Evolutionary conservation across 2,797 vertebrate genomes (phyloP), one percentile per base, ranked within the genome.

Genomic region (Semotilus atromaculatus): DNA sequence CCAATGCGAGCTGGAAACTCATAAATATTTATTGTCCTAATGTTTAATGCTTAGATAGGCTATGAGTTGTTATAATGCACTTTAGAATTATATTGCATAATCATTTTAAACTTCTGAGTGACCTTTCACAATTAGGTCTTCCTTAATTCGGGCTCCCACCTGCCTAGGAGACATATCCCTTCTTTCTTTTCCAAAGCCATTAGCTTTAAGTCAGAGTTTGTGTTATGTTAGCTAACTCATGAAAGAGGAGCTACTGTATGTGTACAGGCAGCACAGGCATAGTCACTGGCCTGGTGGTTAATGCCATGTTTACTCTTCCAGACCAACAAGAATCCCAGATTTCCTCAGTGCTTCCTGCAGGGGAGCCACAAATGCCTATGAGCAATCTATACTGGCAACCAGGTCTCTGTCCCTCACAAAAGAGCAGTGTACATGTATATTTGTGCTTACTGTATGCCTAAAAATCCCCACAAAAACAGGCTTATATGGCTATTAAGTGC

Each of bases 311-410:
- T 90, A 76, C 87, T 86, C 78, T 85, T 66, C 76, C 62, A 76
- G 83, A 88, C 87, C 89, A 74, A 86, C 81, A 86, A 83, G 71
- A 86, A 89, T 89, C 81, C 80, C 79, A 81, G 83, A 86, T 84
- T 88, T 90, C 86, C 86, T 83, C 70, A n/a, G 43, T 48, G 80
- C 72, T 80, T 89, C 78, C 77, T 79, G n/a, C 21, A 83, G 58
- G 75, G 88, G 70, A 82, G 79, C 67, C 64, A 64, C 62, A 71
- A 85, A 88, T 72, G 68, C 29, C 84, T 45, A 75, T 48, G 43
- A 84, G 48, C 18, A 43, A 29, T 74, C 70, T 38, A 53, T 60
- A 55, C 70, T 48, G 80, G 38, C 62, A 71, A 74, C 75, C 76
- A 68, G 58, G 31, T 79, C n/a, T 81, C 58, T 60, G 51, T 76